Evolutionary conservation across 2,113 vertebrate species (phyloP), one percentile per base, ranked within the genome.

Genomic region (Tauraco erythrolophus): DNA sequence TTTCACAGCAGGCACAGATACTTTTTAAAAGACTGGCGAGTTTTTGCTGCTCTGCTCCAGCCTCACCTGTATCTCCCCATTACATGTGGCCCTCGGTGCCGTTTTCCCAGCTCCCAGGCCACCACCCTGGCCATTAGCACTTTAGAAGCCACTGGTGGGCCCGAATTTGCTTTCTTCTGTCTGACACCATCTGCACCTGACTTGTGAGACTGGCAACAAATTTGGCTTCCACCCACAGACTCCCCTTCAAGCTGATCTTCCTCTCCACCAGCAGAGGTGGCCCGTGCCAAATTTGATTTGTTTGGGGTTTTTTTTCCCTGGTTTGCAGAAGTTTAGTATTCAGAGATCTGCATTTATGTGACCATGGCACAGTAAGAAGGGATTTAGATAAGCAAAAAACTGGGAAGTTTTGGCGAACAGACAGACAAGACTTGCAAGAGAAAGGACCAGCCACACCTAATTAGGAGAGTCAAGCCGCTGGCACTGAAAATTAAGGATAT

Each of bases 1-100:
- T 77, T 92, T 94, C 92, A 84, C 87, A 91, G 80, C 76, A 89
- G 86, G 92, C 41, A 84, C 72, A 84, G 85, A 66, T 70, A 76
- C 71, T 91, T 91, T 92, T 68, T 53, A 77, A 69, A 79, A 89
- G 41, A 6, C 71, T 61, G 41, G 6, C 51, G 53, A 33, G 11
- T 33, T 9, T 86, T 57, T 46, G 18, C 71, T 60, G 62, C 61
- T 71, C n/a, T 56, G 43, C 43, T 79, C 17, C 43, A 56, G 39
- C 41, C 35, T 70, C 31, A n/a, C 21, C 23, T 43, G 0, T 35
- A 19, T 68, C 37, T 45, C 43, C 39, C 28, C 37, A 25, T 58
- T 53, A 37, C 6, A n/a, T 13, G 50, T 76, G 68, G 16, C 31
- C 43, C 25, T 53, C 1, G 0, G 11, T 37, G 74, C 56, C 3